Conservation (phyloP, 2,113 vertebrate species). For the Cranoglanis bouderius region DNA sequence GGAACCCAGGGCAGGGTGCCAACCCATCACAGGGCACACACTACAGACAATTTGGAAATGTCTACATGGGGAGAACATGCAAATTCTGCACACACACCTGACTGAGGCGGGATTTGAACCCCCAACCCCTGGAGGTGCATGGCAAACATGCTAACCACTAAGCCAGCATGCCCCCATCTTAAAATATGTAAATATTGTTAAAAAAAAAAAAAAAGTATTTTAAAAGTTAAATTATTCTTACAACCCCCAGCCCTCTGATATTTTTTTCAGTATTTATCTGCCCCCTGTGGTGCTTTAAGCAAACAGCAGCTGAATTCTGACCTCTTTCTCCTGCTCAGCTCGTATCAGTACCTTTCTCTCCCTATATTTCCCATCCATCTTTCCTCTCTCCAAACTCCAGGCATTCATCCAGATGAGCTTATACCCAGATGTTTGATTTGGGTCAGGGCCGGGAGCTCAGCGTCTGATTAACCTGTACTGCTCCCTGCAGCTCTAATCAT, state of each 20-base stretch:
- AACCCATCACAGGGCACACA: too few relatives aligned
- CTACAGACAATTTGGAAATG: too few relatives aligned
- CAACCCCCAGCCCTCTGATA: not conserved
- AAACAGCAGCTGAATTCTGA: not conserved
- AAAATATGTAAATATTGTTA: too few relatives aligned
- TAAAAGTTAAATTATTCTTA: not conserved
- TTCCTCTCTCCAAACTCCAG: conserved; percentile 36
- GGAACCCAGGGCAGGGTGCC: too few relatives aligned
- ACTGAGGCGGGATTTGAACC: too few relatives aligned
- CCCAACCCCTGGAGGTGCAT: too few relatives aligned
- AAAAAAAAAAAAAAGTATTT: too few relatives aligned
- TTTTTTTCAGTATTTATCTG: not conserved
- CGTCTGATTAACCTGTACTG: conserved; percentile 52
- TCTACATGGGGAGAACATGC: too few relatives aligned
- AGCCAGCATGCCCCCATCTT: too few relatives aligned
- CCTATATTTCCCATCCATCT: not conserved
- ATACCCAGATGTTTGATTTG: conserved; percentile 40
- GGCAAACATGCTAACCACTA: too few relatives aligned
- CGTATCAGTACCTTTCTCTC: not conserved
- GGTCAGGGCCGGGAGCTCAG: conserved; percentile 47
- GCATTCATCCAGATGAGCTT: conserved; percentile 44
- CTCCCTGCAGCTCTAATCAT: conserved; percentile 36
- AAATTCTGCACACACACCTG: too few relatives aligned
- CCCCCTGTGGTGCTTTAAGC: not conserved
- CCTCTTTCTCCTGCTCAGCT: conserved; percentile 9